Percentiles rank a stretch among this genome's conserved stretches.
Conservation (phyloP, 2,888 invertebrate genomes). For the Chrysotoxum bicinctum region DNA sequence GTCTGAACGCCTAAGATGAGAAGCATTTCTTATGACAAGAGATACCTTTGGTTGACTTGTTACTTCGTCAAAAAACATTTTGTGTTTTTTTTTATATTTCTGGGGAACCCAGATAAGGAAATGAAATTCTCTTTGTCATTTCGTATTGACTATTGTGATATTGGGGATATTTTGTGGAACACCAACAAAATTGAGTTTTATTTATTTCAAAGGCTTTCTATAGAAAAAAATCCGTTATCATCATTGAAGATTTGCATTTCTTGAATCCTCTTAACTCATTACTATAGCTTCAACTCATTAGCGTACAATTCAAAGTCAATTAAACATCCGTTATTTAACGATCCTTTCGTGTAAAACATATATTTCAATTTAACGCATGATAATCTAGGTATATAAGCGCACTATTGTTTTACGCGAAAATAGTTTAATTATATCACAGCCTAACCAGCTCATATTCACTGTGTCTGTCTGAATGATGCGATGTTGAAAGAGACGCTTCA, state of each 20-base stretch:
- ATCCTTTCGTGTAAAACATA: slow-evolving; percentile 53
- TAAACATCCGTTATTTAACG: slow-evolving; percentile 15
- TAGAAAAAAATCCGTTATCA: not conserved
- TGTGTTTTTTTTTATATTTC: too few species aligned
- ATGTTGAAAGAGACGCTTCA: not conserved
- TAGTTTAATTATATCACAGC: slow-evolving; percentile 66
- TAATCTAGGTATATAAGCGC: slow-evolving; percentile 62
- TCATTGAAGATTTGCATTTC: not conserved
- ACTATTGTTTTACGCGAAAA: slow-evolving; percentile 60
- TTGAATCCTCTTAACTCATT: not conserved
- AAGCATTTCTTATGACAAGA: too few species aligned
- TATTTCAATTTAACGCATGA: slow-evolving; percentile 61
- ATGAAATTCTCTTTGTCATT: too few species aligned
- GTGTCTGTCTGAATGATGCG: not conserved
- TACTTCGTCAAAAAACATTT: too few species aligned
- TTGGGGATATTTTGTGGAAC: too few species aligned
- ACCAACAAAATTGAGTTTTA: too few species aligned
- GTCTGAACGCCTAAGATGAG: too few species aligned
- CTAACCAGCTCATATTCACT: slow-evolving; percentile 31
- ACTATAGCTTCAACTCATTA: slow-evolving; percentile 20
- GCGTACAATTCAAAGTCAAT: slow-evolving; percentile 54
- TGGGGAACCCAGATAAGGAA: too few species aligned
- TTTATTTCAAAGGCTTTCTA: not conserved
- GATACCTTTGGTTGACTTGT: too few species aligned
- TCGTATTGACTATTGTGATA: too few species aligned